Conservation (phyloP, 2,113 vertebrate genomes). For the Eudyptes chrysolophus region DNA sequence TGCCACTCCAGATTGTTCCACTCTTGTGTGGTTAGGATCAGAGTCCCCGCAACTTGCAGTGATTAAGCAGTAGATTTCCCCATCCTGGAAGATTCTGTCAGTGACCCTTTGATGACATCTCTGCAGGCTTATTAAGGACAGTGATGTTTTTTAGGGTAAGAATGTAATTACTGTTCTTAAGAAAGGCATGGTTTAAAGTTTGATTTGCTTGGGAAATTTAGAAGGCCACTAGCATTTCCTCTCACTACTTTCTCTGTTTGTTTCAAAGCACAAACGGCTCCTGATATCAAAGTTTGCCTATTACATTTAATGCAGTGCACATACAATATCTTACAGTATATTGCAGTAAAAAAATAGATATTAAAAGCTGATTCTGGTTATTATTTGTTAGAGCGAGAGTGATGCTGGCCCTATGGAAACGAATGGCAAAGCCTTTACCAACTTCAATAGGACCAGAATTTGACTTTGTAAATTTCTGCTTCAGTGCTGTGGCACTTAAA, state of each 20-base stretch:
- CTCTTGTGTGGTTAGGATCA: not conserved
- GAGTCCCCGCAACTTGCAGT: not conserved
- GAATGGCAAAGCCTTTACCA: not conserved
- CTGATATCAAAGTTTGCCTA: not conserved
- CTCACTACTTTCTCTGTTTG: not conserved
- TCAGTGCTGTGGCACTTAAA: not conserved
- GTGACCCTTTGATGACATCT: not conserved
- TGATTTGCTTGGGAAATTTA: not conserved
- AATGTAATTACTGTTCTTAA: not conserved
- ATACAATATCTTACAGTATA: not conserved
- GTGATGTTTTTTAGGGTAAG: not conserved
- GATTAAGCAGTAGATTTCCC: not conserved
- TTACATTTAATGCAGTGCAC: not conserved
- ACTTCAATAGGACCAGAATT: not conserved
- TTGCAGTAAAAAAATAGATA: not conserved
- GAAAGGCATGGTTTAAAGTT: not conserved
- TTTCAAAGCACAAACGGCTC: not conserved
- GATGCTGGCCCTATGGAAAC: not conserved
- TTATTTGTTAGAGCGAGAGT: not conserved
- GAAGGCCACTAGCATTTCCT: not conserved
- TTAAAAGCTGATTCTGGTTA: not conserved
- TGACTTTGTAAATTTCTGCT: not conserved
- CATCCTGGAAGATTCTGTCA: not conserved
- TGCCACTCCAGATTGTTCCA: not conserved
- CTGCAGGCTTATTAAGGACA: not conserved